Evolutionary conservation across 1,140 invertebrate species (phyloP).

Genomic region (Drosophila santomea): DNA sequence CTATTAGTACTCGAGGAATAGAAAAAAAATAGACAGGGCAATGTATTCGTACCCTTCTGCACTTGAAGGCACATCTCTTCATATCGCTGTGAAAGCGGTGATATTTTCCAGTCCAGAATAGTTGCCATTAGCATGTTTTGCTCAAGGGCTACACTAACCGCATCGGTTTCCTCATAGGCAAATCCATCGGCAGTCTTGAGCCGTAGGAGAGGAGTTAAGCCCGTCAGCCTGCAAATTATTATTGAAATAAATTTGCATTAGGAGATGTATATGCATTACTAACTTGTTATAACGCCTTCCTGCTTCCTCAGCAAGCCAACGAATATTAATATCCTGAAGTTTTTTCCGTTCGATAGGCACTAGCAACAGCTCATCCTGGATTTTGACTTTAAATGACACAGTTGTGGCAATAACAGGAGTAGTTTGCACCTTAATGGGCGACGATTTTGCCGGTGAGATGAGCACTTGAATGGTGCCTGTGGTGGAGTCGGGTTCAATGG

Average conservation of each 20-base stretch:
- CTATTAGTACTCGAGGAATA: not conserved
- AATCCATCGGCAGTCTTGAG: constrained; percentile 89
- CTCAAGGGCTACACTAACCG: constrained; percentile 86
- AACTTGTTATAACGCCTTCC: constrained; percentile 89
- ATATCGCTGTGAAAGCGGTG: constrained; percentile 87
- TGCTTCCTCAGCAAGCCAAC: constrained; percentile 89
- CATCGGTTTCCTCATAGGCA: constrained; percentile 88
- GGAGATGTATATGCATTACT: constrained; percentile 41
- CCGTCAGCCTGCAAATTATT: constrained; percentile 86
- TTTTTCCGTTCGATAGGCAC: constrained; percentile 87
- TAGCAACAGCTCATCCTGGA: constrained; percentile 87
- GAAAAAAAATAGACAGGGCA: too few relatives aligned
- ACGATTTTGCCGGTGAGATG: constrained; percentile 67
- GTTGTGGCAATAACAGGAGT: constrained; percentile 61
- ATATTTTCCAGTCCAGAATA: constrained; percentile 88
- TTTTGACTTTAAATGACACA: constrained; percentile 87
- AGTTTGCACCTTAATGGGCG: constrained; percentile 70
- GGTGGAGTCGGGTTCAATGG: constrained; percentile 84
- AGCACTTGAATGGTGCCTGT: constrained; percentile 67
- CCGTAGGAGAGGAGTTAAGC: constrained; percentile 87
- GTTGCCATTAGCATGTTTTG: constrained; percentile 86
- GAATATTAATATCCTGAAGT: constrained; percentile 87
- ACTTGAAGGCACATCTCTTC: constrained; percentile 87
- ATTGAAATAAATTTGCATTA: not conserved
- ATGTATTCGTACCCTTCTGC: constrained; percentile 85